Evolutionary conservation across 2,888 invertebrate genomes (phyloP).

Genomic region (Amiota minor): DNA sequence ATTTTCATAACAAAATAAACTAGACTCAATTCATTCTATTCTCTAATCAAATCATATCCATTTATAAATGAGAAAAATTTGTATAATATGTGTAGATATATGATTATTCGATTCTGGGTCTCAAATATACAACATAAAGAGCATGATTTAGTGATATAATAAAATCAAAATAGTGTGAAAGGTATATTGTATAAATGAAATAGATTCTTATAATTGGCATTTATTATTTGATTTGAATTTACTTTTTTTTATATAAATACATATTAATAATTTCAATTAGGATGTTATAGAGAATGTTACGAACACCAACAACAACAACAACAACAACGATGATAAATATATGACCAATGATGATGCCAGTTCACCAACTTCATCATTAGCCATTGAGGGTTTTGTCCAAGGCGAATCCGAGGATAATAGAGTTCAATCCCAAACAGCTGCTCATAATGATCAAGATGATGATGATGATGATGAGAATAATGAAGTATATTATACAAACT

Average conservation of each 20-base stretch:
- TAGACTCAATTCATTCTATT: no score
- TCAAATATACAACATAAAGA: no score
- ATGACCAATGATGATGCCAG: slow-evolving; percentile 54
- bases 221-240: slow-evolving; percentile 2
- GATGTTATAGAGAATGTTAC: slow-evolving; percentile 51
- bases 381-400: slow-evolving; percentile 71
- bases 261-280: slow-evolving; percentile 38
- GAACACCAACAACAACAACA: slow-evolving; percentile 22
- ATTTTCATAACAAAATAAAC: no score
- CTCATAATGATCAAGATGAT: slow-evolving; percentile 65
- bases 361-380: slow-evolving; percentile 70
- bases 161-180: no score
- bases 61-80: no score
- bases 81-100: no score
- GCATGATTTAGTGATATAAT: no score
- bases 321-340: slow-evolving; percentile 19
- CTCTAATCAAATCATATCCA: no score
- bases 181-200: no score
- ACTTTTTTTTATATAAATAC: no score
- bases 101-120: no score
- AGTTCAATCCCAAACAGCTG: slow-evolving; percentile 74
- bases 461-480: slow-evolving; percentile 44
- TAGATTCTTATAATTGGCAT: not conserved
- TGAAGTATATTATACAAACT: slow-evolving; percentile 62
- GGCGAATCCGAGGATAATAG: slow-evolving; percentile 73